phyloP scores from a whole-genome alignment of 2,797 vertebrate species.

The Pantherophis alleghaniensis region DNA sequence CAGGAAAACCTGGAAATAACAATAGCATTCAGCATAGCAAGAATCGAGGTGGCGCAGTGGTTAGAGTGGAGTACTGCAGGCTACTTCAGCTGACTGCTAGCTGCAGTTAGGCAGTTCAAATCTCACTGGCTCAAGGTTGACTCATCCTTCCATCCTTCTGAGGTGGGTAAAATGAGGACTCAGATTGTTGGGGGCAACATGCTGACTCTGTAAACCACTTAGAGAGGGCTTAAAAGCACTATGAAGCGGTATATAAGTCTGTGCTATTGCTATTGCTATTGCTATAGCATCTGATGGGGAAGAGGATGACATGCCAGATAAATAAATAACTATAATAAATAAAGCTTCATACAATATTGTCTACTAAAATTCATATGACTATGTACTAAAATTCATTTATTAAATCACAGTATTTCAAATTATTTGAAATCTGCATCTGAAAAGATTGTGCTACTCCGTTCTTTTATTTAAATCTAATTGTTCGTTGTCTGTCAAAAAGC shows the following conservation, averaged over 20 bases:
- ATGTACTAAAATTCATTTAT: not conserved
- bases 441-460: not conserved
- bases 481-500: not conserved
- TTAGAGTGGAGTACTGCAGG: no score
- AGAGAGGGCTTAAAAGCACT: no score
- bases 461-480: not conserved
- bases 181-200: no score
- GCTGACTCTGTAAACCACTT: no score
- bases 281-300: not conserved
- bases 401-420: not conserved
- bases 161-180: no score
- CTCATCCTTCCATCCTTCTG: no score
- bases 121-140: no score
- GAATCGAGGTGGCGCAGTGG: no score
- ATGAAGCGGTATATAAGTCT: no score
- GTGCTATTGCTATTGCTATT: no score
- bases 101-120: no score
- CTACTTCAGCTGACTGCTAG: no score
- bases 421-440: not conserved
- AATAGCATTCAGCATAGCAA: not conserved
- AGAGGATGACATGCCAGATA: not conserved
- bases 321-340: not conserved
- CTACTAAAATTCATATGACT: not conserved
- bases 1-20: not conserved
- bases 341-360: not conserved